phyloP scores from a whole-genome alignment of 53 echinoderm and acorn worm genomes.

The Apostichopus leukothele region DNA sequence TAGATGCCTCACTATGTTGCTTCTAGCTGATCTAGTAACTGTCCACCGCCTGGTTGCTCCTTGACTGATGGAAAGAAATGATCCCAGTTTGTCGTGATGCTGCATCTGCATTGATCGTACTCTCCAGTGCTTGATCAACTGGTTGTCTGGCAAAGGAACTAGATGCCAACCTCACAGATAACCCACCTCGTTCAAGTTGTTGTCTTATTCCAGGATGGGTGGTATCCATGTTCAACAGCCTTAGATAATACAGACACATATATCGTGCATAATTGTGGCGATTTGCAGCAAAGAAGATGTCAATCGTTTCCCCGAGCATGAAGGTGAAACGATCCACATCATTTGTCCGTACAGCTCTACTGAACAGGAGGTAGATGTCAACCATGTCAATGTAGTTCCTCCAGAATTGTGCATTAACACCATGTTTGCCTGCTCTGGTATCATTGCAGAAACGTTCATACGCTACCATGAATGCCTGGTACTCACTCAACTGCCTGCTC shows the following conservation, averaged over 20 bases:
- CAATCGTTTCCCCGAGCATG: constrained; percentile 37
- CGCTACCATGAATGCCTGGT: constrained; percentile 1
- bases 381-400: constrained; percentile 41
- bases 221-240: constrained; percentile 39
- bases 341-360: constrained; percentile 27
- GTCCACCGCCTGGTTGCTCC: too few relatives aligned
- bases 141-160: too few relatives aligned
- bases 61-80: too few relatives aligned
- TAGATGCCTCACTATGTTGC: too few relatives aligned
- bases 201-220: too few relatives aligned
- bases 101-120: too few relatives aligned
- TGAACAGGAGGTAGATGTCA: constrained; percentile 24
- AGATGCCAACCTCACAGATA: too few relatives aligned
- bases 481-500: constrained; percentile 10
- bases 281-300: constrained; percentile 49
- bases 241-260: constrained; percentile 23
- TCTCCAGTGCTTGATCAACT: too few relatives aligned
- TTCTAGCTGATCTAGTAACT: too few relatives aligned
- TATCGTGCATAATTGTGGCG: constrained; percentile 43
- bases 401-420: constrained; percentile 27
- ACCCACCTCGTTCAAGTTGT: too few relatives aligned
- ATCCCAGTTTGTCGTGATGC: too few relatives aligned
- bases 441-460: constrained; percentile 34
- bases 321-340: constrained; percentile 22
- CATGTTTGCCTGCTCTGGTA: constrained; percentile 25